Percentiles rank a stretch among this genome's conserved stretches.
These are phyloP conservation scores for Emys orbicularis DNA, from an alignment of 2,797 vertebrate genomes.

Conservation along the genomic window DNA sequence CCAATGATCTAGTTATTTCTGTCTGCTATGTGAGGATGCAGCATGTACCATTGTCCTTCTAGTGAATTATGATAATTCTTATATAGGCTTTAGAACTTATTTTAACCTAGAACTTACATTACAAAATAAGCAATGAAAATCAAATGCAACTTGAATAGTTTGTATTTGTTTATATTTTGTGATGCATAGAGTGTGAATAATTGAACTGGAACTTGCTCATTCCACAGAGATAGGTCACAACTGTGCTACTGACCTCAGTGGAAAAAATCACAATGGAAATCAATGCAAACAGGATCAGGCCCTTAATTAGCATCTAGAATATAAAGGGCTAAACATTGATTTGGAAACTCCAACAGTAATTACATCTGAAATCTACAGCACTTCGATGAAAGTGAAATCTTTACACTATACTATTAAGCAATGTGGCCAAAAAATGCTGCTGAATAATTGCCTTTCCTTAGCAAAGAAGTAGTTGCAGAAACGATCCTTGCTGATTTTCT, in stretches of 20 bases:
- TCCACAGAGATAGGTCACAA: not conserved
- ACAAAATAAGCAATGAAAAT: not conserved
- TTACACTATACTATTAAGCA: not conserved
- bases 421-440: fast-evolving
- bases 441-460: not conserved
- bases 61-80: not conserved
- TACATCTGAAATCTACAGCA: not conserved
- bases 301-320: conserved; percentile 41
- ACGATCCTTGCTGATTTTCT: not conserved
- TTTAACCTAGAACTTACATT: not conserved
- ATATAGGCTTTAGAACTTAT: not conserved
- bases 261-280: conserved; percentile 32
- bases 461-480: not conserved
- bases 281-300: not conserved
- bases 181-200: not conserved
- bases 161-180: not conserved
- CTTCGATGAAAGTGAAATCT: not conserved
- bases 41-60: not conserved
- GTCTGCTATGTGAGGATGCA: not conserved
- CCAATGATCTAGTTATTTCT: conserved; percentile 9
- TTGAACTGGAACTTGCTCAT: fast-evolving
- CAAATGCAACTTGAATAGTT: not conserved
- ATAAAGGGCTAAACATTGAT: not conserved
- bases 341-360: not conserved
- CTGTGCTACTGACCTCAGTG: not conserved